Percentiles rank a stretch among this genome's conserved stretches.
phyloP scores from a whole-genome alignment of 2,888 invertebrate species.

The Tricholauxania praeusta region DNA sequence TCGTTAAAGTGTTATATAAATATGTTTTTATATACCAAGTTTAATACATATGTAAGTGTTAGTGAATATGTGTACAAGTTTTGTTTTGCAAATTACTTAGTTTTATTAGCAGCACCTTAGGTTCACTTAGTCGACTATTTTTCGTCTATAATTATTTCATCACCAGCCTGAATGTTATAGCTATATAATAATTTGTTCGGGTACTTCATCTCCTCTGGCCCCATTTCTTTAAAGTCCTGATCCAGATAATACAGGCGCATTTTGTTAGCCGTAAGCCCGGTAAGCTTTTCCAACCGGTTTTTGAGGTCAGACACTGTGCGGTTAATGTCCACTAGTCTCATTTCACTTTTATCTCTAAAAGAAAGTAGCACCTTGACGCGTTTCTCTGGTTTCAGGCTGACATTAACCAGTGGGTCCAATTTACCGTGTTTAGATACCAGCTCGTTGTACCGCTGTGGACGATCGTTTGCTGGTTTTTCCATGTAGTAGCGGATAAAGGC shows the following conservation, averaged over 20 bases:
- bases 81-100: too few relatives aligned
- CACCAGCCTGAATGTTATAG: conserved; percentile 89
- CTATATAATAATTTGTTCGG: conserved; percentile 91
- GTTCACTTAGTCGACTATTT: conserved; percentile 68
- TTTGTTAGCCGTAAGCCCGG: conserved; percentile 84
- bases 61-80: too few relatives aligned
- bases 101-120: too few relatives aligned
- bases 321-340: conserved; percentile 81
- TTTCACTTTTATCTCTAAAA: conserved; percentile 81
- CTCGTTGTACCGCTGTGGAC: conserved; percentile 82
- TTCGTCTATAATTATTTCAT: conserved; percentile 90
- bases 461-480: conserved; percentile 86
- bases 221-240: conserved; percentile 79
- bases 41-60: too few relatives aligned
- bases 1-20: neutral
- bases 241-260: conserved; percentile 93
- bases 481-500: conserved; percentile 93
- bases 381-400: conserved; percentile 88
- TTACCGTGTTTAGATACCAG: conserved; percentile 88
- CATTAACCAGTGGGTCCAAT: conserved; percentile 88
- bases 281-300: conserved; percentile 81
- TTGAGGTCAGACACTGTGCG: conserved; percentile 86
- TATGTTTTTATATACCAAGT: too few relatives aligned
- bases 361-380: conserved; percentile 87
- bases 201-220: conserved; percentile 90